Evolutionary conservation across 2,888 invertebrate genomes (phyloP).

Genomic region (Conistra vaccinii): DNA sequence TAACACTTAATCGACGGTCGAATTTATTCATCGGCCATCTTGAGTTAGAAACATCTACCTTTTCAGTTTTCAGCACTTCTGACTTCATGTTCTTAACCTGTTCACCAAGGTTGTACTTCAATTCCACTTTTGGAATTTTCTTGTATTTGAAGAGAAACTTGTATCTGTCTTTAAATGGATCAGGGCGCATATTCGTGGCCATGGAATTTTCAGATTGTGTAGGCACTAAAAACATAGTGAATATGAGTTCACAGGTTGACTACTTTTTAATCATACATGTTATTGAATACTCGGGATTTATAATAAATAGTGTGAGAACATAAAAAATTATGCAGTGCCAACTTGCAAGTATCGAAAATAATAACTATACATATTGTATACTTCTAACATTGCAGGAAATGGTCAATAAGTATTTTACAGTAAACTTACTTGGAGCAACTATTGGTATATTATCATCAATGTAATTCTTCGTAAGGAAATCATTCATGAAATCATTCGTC

Average conservation of each 20-base stretch:
- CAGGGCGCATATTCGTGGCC: conserved; percentile 66
- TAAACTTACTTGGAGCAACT: conserved; percentile 48
- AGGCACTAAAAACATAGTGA: conserved; percentile 37
- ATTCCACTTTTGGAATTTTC: conserved; percentile 79
- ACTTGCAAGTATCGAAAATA: not conserved
- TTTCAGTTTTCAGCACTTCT: conserved; percentile 72
- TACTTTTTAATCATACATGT: not conserved
- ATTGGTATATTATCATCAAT: conserved; percentile 59
- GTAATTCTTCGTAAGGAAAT: conserved; percentile 69
- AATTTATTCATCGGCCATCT: conserved; percentile 79
- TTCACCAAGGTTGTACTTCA: conserved; percentile 82
- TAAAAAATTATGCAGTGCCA: no score
- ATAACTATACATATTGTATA: no score
- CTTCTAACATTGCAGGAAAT: not conserved
- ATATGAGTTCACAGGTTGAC: not conserved
- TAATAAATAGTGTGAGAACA: not conserved
- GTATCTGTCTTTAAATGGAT: conserved; percentile 79
- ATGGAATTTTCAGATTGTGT: conserved; percentile 47
- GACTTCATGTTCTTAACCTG: conserved; percentile 81
- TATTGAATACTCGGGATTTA: not conserved
- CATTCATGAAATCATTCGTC: conserved; percentile 70
- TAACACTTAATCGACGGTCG: conserved; percentile 65
- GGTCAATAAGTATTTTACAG: not conserved
- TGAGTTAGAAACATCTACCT: conserved; percentile 76
- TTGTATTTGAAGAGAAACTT: conserved; percentile 78